Evolutionary conservation across 2,797 vertebrate genomes (phyloP), one percentile per base, ranked within the genome.

Genomic region (Vespertilio murinus): DNA sequence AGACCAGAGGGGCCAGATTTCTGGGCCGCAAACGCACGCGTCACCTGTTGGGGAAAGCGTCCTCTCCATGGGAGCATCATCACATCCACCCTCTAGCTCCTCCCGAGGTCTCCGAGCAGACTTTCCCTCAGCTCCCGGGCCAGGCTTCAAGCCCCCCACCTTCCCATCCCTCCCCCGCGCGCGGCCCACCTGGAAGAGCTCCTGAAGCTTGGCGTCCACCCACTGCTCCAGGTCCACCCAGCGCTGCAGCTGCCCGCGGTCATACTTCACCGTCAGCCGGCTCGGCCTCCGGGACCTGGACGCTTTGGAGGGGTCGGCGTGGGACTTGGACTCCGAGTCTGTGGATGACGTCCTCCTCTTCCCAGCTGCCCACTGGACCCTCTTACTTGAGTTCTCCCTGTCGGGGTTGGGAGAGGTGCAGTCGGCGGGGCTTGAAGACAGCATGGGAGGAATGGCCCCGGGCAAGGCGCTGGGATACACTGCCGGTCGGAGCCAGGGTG

Each of bases 151-250:
- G 30, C 2, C 5, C 40, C 45, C 49, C 18, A 3, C 22, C 23
- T 45, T 38, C 28, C 17, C 64, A 12, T 3, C 33, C 45, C 4
- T 20, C 47, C 14, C 2, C 16, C 1, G 0, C 1, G 0, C 1
- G 8, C 23, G 49, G 70, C 96, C 20, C 38, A 97, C 97, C 97
- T 99, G 99, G 97, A 99, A 99, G 82, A 99, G 98, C 97, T 99
- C 98, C 97, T 99, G 99, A 95, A 99, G 97, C 97, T 99, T 99
- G 5, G 97, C 92, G 3, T 99, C 99, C 80, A 99, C 99, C 99
- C 99, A 99, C 95, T 99, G 99, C 98, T 99, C 99, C 71, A 99
- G 98, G 69, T 99, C 99, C 94, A 99, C 98, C 98, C 99, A 98
- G 96, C 98, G 98, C 98, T 99, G 99, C 67, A 99, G 98, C 92